A percentile compares a stretch with the other conserved stretches of the same genome.
Evolutionary conservation across 2,113 vertebrate genomes (phyloP).

Genomic region (Octodon degus): DNA sequence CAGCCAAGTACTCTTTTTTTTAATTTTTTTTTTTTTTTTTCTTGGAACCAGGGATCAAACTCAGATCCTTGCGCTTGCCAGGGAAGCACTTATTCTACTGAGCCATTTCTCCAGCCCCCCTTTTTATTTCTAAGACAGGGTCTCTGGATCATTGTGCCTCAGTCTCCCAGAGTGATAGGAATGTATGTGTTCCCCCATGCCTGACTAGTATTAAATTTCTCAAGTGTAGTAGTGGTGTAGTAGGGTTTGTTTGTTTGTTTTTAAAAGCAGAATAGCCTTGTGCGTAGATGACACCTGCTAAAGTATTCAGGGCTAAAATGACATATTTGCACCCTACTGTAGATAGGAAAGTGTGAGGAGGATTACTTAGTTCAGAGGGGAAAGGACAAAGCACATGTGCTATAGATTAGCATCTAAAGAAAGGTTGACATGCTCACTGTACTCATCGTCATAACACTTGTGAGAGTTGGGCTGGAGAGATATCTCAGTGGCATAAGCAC

Average conservation of each 20-base stretch:
- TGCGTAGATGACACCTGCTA: neutral
- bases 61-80: too few relatives aligned
- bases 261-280: neutral
- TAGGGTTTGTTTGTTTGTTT: too few relatives aligned
- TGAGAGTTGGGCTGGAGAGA: too few relatives aligned
- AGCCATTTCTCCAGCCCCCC: neutral
- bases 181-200: neutral
- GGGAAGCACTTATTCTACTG: too few relatives aligned
- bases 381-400: neutral
- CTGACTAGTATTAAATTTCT: neutral
- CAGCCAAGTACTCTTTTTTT: too few relatives aligned
- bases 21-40: too few relatives aligned
- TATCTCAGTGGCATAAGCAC: too few relatives aligned
- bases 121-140: neutral
- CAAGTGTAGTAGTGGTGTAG: too few relatives aligned
- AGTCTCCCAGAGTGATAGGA: neutral
- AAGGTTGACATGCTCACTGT: too few relatives aligned
- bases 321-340: neutral
- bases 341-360: neutral
- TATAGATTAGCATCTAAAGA: too few relatives aligned
- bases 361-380: neutral
- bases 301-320: neutral
- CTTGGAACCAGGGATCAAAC: too few relatives aligned
- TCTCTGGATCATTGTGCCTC: neutral
- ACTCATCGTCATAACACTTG: fast-evolving